Percentiles rank a stretch among this genome's conserved stretches.
Evolutionary conservation across 1,140 invertebrate species (phyloP).

Genomic region (Galleria mellonella): DNA sequence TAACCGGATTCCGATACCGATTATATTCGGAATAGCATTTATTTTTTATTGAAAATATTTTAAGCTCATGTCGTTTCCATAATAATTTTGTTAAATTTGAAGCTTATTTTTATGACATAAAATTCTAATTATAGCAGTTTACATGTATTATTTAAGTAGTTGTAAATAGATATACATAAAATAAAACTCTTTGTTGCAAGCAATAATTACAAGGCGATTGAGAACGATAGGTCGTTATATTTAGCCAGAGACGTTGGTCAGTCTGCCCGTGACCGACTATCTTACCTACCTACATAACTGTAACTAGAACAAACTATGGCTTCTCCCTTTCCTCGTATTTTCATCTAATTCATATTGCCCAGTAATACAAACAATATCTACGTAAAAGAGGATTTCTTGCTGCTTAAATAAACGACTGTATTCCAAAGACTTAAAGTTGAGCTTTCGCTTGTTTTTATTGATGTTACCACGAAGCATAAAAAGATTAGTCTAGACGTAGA

Average conservation of each 20-base stretch:
- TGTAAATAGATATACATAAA: too few relatives aligned
- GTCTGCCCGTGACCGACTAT: conserved; percentile 36
- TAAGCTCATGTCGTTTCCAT: too few relatives aligned
- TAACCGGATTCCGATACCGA: too few relatives aligned
- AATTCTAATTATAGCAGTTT: too few relatives aligned
- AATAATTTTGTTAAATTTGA: too few relatives aligned
- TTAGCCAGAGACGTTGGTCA: conserved; percentile 42
- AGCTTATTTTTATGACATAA: too few relatives aligned
- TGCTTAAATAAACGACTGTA: conserved; percentile 11
- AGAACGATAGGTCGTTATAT: conserved; percentile 47
- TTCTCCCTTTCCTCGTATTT: conserved; percentile 1
- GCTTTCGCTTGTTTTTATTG: too few relatives aligned
- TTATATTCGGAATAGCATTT: too few relatives aligned
- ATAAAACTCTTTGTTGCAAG: conserved; percentile 10
- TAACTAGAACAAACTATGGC: neutral
- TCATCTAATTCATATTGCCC: neutral
- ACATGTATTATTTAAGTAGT: too few relatives aligned
- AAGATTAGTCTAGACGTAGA: neutral
- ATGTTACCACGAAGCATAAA: neutral
- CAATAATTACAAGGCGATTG: conserved; percentile 29
- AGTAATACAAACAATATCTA: conserved; percentile 9
- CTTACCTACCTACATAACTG: conserved; percentile 12
- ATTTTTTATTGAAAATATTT: too few relatives aligned
- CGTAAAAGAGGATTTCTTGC: conserved; percentile 6
- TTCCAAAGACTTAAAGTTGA: conserved; percentile 8